Base-by-base conservation (phyloP, 2,888 invertebrate species). In the Steinernema carpocapsae region DNA sequence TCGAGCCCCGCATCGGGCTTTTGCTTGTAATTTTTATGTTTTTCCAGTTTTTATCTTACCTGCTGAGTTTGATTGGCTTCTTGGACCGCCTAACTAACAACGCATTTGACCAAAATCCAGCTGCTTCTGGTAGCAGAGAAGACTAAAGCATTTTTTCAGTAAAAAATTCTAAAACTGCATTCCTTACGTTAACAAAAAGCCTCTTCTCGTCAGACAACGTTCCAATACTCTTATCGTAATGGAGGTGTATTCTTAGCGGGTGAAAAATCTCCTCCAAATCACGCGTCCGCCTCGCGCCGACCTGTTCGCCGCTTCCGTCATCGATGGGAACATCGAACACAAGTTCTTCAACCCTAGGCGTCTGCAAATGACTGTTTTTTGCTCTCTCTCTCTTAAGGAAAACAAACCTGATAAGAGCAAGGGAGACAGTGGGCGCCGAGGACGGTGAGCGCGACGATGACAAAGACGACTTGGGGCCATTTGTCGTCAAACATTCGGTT, bases 1-100 rank as follows among this genome's bases (percentile, higher is more conserved):
- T 84, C 83, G 84, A 84, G 84, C 83, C 84, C 83, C 84, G 82
- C 83, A 84, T 84, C 80, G 84, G 83, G 84, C 83, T 83, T n/a
- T n/a, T n/a, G n/a, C n/a, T n/a, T n/a, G n/a, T n/a, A n/a, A n/a
- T n/a, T n/a, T n/a, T n/a, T n/a, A 43, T 43, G 43, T 12, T 43
- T 43, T 43, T 43, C 14, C 14, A 14, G 51, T n/a, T 6, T 19
- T 6, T 12, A 51, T 51, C 51, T 51, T 17, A 56, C 56, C 56
- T 56, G 56, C 56, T 56, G n/a, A 56, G 56, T 22, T 56, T 56
- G 17, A 56, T 56, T 24, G 56, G 56, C 56, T 56, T 56, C 56
- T 26, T 56, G 7, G 56, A 56, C 22, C 56, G 3, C 56, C 56
- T 56, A 14, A 56, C 56, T 26, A 56, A 56, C 56, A 56, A 19